These are phyloP conservation scores for Noctilio leporinus DNA, from an alignment of 2,113 vertebrate genomes.

Conservation along the genomic window DNA sequence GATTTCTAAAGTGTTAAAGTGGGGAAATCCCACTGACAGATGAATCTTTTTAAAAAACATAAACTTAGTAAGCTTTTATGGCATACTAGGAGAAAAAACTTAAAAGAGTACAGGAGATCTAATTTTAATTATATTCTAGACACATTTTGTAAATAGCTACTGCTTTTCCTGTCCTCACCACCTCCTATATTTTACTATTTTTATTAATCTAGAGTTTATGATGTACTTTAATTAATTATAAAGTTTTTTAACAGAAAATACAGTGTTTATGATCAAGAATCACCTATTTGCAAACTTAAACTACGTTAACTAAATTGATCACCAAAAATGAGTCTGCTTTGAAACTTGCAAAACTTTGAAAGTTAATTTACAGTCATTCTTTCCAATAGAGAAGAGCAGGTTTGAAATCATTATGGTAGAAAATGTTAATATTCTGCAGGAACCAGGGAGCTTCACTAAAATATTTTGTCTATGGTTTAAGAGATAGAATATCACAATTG, in stretches of 20 bases:
- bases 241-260: background rate
- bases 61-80: background rate
- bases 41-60: background rate
- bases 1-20: background rate
- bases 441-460: background rate
- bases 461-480: background rate
- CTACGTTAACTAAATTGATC: background rate
- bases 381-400: background rate
- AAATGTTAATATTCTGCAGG: background rate
- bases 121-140: background rate
- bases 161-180: background rate
- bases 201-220: conserved; percentile 16
- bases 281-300: background rate
- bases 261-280: background rate
- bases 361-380: background rate
- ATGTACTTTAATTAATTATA: background rate
- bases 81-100: background rate
- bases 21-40: background rate
- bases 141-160: background rate
- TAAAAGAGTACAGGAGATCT: background rate
- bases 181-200: conserved; percentile 8
- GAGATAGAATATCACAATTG: background rate
- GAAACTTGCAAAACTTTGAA: background rate
- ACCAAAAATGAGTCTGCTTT: background rate
- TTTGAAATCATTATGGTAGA: background rate